These are phyloP conservation scores for Epicampocera succincta DNA, from an alignment of 2,888 invertebrate genomes.

Conservation along the genomic window DNA sequence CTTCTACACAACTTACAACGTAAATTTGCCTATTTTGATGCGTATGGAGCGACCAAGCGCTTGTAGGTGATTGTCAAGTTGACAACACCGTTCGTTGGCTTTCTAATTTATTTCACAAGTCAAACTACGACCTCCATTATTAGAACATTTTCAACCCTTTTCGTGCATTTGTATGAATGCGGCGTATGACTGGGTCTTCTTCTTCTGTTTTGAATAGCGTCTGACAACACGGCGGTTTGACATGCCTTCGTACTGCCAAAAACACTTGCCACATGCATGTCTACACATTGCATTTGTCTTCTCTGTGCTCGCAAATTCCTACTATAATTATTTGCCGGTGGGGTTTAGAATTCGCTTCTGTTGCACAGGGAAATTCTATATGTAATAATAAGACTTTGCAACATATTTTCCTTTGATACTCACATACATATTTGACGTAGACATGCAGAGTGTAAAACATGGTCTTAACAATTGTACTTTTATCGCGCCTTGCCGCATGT, in stretches of 20 bases:
- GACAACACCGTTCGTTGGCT: not conserved
- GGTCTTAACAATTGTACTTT: slow-evolving; percentile 52
- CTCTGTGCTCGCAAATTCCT: slow-evolving; percentile 26
- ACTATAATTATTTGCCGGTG: slow-evolving; percentile 13
- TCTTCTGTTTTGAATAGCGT: not conserved
- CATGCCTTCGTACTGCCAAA: not conserved
- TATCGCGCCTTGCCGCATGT: slow-evolving; percentile 50
- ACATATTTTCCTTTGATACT: no score
- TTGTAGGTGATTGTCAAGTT: not conserved
- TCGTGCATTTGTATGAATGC: slow-evolving; percentile 8
- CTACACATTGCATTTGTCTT: slow-evolving; percentile 3
- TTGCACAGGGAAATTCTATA: slow-evolving; percentile 33
- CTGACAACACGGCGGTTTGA: slow-evolving; percentile 2
- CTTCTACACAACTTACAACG: no score
- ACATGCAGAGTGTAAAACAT: not conserved
- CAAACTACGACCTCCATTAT: slow-evolving; percentile 26
- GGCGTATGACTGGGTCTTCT: not conserved
- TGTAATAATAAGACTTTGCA: no score
- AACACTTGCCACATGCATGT: not conserved
- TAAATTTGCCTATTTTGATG: no score
- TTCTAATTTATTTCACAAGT: slow-evolving; percentile 16
- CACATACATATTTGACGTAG: no score
- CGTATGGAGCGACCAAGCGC: no score
- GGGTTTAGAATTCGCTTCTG: slow-evolving; percentile 9
- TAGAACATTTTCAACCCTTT: slow-evolving; percentile 31